Percentiles rank a stretch among this genome's conserved stretches.
Conservation (phyloP, 2,113 vertebrate genomes). For the Callochromis pleurospilus region DNA sequence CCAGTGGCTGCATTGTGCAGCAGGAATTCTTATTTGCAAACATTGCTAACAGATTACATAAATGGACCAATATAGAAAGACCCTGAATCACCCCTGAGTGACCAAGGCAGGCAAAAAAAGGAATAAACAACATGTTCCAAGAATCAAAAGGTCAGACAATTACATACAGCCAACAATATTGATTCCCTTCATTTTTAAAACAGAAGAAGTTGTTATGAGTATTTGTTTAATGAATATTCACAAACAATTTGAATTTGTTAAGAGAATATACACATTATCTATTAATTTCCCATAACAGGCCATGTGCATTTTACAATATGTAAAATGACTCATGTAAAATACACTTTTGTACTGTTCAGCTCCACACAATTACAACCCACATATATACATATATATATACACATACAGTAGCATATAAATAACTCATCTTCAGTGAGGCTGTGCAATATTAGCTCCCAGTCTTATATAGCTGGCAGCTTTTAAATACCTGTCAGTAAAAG, state of each 20-base stretch:
- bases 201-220: neutral
- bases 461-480: neutral
- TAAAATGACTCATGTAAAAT: neutral
- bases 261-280: neutral
- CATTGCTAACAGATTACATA: conserved; percentile 61
- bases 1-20: conserved; percentile 67
- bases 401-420: neutral
- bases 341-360: neutral
- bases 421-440: neutral
- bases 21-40: conserved; percentile 68
- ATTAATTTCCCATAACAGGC: neutral
- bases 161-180: neutral
- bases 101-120: neutral
- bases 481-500: neutral
- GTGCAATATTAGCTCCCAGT: neutral
- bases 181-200: neutral
- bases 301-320: neutral
- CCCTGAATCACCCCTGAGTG: neutral
- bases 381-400: neutral
- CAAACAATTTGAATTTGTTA: neutral
- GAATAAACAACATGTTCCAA: conserved; percentile 1
- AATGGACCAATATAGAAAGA: conserved; percentile 17
- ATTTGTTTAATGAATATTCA: neutral
- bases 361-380: neutral
- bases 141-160: neutral